Base-by-base conservation (phyloP, 2,888 invertebrate genomes). In the Pyralis farinalis region DNA sequence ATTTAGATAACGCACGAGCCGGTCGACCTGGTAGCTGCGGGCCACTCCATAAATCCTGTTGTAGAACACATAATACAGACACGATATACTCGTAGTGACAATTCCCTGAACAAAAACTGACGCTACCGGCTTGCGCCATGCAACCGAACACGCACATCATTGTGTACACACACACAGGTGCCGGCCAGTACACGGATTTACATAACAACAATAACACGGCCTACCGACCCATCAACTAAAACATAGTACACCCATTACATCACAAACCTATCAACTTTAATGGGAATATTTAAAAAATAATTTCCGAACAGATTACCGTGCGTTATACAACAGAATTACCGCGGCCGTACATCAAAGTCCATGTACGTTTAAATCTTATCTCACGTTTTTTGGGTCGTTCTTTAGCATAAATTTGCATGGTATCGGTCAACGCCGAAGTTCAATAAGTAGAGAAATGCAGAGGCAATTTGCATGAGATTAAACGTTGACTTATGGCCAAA, bases 401-500 rank as follows among this genome's bases (percentile, higher is more conserved):
- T 46, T 53, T 49, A 51, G 43, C 50, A 58, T 58, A 55, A 59
- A 61, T 66, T 53, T 56, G 51, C 58, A 55, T 51, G 43, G 51
- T 51, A 56, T 57, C 49, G 49, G 47, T 48, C 47, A 51, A 37
- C 43, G 35, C 29, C 37, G 38, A 27, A 30, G 38, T 33, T 39
- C 42, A 42, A 34, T 30, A 37, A 31, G 22, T 39, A 43, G 45
- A 45, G 48, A 56, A 53, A 47, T 44, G 47, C 47, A 49, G 53
- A 51, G 53, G 53, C 71, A 75, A 81, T 81, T 78, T 77, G 74
- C 83, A 80, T 77, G 68, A 66, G 70, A 74, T 77, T 78, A 72
- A 63, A 55, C 60, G 56, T 60, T 77, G 75, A 79, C 62, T 71
- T 77, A 75, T 68, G 63, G 54, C 63, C 68, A 70, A 78, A 75